phyloP scores from a whole-genome alignment of 2,888 invertebrate species.

The Drosophila algonquin region DNA sequence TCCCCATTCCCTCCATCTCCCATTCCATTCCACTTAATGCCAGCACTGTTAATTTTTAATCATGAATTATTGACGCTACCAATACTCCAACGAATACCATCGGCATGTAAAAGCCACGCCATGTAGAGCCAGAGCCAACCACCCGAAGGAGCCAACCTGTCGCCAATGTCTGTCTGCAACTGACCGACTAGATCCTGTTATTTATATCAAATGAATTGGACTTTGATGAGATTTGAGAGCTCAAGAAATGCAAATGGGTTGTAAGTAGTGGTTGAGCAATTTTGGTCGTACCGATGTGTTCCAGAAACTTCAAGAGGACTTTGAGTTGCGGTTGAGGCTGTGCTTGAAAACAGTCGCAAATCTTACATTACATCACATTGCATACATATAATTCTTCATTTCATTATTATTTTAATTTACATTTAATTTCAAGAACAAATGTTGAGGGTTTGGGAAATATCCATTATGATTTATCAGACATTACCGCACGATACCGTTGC shows the following conservation, averaged over 20 bases:
- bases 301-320: too few relatives aligned
- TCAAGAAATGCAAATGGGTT: not conserved
- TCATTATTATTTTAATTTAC: too few relatives aligned
- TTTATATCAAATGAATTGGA: constrained; percentile 38
- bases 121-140: constrained; percentile 3
- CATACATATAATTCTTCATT: too few relatives aligned
- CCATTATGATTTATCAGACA: not conserved
- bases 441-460: too few relatives aligned
- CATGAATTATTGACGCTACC: constrained; percentile 57
- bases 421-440: too few relatives aligned
- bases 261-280: too few relatives aligned
- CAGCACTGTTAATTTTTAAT: constrained; percentile 71
- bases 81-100: constrained; percentile 52
- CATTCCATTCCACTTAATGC: constrained; percentile 55
- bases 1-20: constrained; percentile 7
- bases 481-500: not conserved
- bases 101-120: not conserved
- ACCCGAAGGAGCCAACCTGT: constrained; percentile 54
- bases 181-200: constrained; percentile 53
- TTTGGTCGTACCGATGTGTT: too few relatives aligned
- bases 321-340: too few relatives aligned
- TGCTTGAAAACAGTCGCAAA: too few relatives aligned
- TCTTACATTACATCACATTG: too few relatives aligned
- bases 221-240: constrained; percentile 21
- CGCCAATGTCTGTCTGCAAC: constrained; percentile 26